phyloP scores from a whole-genome alignment of 2,797 vertebrate species.

The Scolopax bukidnonensis region DNA sequence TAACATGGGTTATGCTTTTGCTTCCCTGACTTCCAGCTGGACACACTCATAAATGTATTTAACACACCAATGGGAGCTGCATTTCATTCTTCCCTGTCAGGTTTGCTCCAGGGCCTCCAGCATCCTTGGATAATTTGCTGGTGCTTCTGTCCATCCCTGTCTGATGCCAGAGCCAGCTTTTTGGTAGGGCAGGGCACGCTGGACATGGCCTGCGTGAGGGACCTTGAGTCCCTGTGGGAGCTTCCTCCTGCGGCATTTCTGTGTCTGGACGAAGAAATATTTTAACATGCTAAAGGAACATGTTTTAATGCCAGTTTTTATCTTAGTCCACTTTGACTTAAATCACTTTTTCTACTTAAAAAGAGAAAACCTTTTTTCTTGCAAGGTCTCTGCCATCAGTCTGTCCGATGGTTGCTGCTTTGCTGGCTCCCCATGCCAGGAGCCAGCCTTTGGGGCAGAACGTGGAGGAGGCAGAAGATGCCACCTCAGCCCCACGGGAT shows the following conservation, averaged over 20 bases:
- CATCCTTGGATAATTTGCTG: not conserved
- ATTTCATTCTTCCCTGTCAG: not conserved
- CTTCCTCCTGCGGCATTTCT: not conserved
- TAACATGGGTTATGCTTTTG: not conserved
- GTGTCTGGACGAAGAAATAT: not conserved
- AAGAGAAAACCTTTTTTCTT: not conserved
- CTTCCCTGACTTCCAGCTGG: not conserved
- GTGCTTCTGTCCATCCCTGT: not conserved
- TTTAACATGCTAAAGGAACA: not conserved
- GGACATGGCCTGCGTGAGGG: rapidly evolving
- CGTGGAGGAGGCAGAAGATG: not conserved
- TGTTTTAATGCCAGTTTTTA: not conserved
- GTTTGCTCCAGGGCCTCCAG: not conserved
- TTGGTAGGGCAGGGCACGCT: not conserved
- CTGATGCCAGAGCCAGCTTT: not conserved
- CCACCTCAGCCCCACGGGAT: rapidly evolving
- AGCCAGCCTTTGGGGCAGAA: not conserved
- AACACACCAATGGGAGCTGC: not conserved
- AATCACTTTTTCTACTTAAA: not conserved
- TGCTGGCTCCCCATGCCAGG: rapidly evolving
- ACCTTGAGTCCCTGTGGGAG: not conserved
- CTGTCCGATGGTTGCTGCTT: not conserved
- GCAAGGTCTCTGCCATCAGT: rapidly evolving
- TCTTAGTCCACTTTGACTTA: not conserved
- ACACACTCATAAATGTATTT: not conserved